Percentiles rank a stretch among this genome's conserved stretches.
phyloP scores from a whole-genome alignment of 2,797 vertebrate species.

The Coregonus ussuriensis region DNA sequence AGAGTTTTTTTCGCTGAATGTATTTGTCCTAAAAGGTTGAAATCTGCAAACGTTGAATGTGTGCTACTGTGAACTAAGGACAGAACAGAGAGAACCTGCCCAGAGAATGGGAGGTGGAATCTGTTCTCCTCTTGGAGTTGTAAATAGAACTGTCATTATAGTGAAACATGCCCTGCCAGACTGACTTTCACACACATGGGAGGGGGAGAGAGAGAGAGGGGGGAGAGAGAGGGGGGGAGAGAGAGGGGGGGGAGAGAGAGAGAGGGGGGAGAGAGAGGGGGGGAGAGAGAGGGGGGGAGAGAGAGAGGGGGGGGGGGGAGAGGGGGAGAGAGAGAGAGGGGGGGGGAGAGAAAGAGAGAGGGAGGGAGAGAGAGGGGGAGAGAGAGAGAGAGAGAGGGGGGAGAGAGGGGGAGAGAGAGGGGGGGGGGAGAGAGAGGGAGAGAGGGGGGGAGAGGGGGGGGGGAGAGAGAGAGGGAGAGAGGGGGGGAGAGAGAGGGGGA shows the following conservation, averaged over 20 bases:
- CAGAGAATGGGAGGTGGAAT: not conserved
- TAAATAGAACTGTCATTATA: slow-evolving; percentile 32
- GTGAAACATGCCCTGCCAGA: slow-evolving; percentile 29
- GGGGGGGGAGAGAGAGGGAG: not conserved
- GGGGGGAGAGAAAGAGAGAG: not conserved
- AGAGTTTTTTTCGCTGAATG: not conserved
- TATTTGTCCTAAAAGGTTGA: no score
- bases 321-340: not conserved
- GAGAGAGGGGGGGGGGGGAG: no score
- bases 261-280: no score
- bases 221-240: not conserved
- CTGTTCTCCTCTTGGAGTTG: slow-evolving; percentile 10
- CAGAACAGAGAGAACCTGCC: not conserved
- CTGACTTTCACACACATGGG: slow-evolving; percentile 28
- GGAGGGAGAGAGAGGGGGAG: no score
- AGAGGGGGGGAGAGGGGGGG: no score
- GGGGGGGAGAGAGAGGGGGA: no score
- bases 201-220: not conserved
- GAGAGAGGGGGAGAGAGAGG: no score
- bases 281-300: not conserved
- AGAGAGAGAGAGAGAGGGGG: no score
- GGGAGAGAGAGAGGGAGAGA: no score
- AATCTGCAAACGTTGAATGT: no score
- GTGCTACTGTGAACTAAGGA: no score
- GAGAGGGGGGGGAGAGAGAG: not conserved